These are phyloP conservation scores for Mylabris sibirica DNA, from an alignment of 2,888 invertebrate species.

Conservation along the genomic window DNA sequence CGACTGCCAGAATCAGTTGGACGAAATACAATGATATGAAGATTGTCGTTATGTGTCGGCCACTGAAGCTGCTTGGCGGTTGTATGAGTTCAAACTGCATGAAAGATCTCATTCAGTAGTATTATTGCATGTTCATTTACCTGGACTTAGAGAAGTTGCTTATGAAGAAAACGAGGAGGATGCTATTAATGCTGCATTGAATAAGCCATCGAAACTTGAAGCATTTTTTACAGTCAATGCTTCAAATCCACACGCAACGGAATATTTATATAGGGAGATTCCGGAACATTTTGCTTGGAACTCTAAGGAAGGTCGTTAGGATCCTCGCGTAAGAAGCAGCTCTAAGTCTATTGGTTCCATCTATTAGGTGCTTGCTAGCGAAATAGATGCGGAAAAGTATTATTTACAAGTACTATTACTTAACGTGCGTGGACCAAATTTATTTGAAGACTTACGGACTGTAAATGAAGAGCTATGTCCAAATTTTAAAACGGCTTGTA, in stretches of 20 bases:
- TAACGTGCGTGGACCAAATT: conserved; percentile 39
- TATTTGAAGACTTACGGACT: conserved; percentile 45
- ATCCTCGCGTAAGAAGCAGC: too few relatives aligned
- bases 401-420: too few relatives aligned
- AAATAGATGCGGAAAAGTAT: too few relatives aligned
- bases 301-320: too few relatives aligned
- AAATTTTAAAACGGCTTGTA: conserved; percentile 43
- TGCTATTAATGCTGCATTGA: too few relatives aligned
- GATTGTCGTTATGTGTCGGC: conserved; percentile 52
- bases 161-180: background rate
- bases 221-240: too few relatives aligned
- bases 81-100: conserved; percentile 23
- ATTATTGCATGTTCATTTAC: conserved; percentile 53
- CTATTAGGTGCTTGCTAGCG: too few relatives aligned
- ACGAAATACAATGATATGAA: conserved; percentile 50
- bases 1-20: conserved; percentile 9
- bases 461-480: conserved; percentile 36
- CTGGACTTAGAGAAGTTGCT: conserved; percentile 29
- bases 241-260: too few relatives aligned
- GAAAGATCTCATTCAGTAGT: conserved; percentile 48
- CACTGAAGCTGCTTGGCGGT: conserved; percentile 54
- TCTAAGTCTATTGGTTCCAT: too few relatives aligned
- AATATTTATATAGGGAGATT: too few relatives aligned
- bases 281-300: too few relatives aligned
- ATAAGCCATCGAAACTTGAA: too few relatives aligned